A percentile compares a stretch with the other conserved stretches of the same genome.
Conservation (phyloP, 2,888 invertebrate species). For the Rotaria magnacalcarata region DNA sequence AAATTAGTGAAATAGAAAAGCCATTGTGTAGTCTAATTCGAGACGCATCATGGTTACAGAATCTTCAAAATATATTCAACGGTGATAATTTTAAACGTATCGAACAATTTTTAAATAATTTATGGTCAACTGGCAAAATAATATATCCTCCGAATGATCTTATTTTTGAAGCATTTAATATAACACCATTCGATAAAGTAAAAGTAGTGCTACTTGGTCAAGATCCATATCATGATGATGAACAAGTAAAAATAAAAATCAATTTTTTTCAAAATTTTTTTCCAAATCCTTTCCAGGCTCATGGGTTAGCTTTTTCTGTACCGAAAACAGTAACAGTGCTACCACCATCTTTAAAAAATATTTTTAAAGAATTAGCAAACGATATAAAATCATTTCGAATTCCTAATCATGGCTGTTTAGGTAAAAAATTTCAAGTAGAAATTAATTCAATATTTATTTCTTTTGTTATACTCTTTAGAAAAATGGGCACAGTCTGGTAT, state of each 20-base stretch:
- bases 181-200: constrained; percentile 48
- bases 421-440: background rate
- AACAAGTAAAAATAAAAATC: constrained; percentile 50
- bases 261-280: background rate
- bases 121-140: constrained; percentile 1
- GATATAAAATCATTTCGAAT: constrained; percentile 59
- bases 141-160: constrained; percentile 37
- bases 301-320: constrained; percentile 55
- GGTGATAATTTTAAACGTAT: constrained; percentile 29
- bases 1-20: background rate
- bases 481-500: constrained; percentile 54
- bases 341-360: constrained; percentile 55
- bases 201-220: constrained; percentile 56
- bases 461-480: constrained; percentile 40
- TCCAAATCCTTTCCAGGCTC: constrained; percentile 50
- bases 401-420: constrained; percentile 52
- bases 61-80: constrained; percentile 32
- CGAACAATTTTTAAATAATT: constrained; percentile 10
- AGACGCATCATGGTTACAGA: constrained; percentile 36
- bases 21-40: background rate
- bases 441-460: too few species aligned
- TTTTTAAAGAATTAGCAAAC: constrained; percentile 61
- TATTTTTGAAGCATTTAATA: constrained; percentile 44
- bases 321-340: constrained; percentile 49
- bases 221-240: constrained; percentile 56